A percentile compares a stretch with the other conserved stretches of the same genome.
These are phyloP conservation scores for Drosophila malerkotliana DNA, from an alignment of 1,140 invertebrate species.

Conservation along the genomic window DNA sequence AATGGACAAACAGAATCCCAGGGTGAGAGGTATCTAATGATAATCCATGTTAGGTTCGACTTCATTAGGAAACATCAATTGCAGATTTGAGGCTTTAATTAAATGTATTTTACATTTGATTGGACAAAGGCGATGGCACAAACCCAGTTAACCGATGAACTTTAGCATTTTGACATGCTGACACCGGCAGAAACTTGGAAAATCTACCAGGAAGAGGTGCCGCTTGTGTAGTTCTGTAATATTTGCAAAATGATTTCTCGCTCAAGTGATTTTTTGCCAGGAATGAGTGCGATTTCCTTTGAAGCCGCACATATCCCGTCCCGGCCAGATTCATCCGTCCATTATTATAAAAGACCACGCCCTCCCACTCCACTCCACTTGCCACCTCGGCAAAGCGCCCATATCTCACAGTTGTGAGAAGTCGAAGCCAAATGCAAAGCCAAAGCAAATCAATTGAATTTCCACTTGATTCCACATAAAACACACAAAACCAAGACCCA, in stretches of 20 bases:
- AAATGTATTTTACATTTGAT: conserved; percentile 55
- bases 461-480: conserved; percentile 79
- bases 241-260: conserved; percentile 65
- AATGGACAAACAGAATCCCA: not conserved
- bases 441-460: conserved; percentile 80
- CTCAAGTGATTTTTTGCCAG: conserved; percentile 58
- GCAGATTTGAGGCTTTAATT: conserved; percentile 39
- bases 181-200: conserved; percentile 43
- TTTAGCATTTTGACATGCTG: conserved; percentile 43
- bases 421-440: conserved; percentile 48
- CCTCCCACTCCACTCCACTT: not conserved
- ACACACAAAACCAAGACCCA: conserved; percentile 47
- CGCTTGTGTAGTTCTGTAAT: conserved; percentile 27
- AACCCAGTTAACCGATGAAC: conserved; percentile 25
- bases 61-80: conserved; percentile 48
- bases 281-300: conserved; percentile 48
- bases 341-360: conserved; percentile 58
- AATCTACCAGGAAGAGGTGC: conserved; percentile 15
- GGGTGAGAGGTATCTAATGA: not conserved
- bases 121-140: conserved; percentile 37
- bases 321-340: conserved; percentile 37
- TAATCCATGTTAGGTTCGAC: conserved; percentile 14
- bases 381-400: conserved; percentile 11
- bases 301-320: conserved; percentile 53
- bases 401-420: conserved; percentile 1